Evolutionary conservation across 2,797 vertebrate species (phyloP).

Genomic region (Coranthus polyacanthus): DNA sequence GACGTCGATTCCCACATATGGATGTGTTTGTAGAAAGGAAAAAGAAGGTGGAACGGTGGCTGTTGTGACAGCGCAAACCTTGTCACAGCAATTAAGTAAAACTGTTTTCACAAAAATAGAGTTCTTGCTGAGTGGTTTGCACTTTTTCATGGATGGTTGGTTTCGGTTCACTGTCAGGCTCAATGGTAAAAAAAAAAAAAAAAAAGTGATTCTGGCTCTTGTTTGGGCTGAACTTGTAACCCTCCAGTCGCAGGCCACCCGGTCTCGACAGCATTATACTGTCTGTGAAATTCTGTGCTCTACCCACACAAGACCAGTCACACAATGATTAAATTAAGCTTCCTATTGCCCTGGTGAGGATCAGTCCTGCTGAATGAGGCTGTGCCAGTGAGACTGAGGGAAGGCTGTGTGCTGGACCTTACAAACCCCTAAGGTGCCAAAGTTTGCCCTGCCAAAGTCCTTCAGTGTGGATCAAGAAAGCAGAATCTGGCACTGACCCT

Average conservation of each 20-base stretch:
- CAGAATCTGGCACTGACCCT: conserved; percentile 47
- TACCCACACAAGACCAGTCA: conserved; percentile 32
- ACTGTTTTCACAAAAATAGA: conserved; percentile 49
- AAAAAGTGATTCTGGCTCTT: conserved; percentile 22
- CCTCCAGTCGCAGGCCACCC: conserved; percentile 43
- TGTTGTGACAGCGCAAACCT: conserved; percentile 40
- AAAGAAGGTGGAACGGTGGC: conserved; percentile 40
- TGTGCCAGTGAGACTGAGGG: conserved; percentile 32
- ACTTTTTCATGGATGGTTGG: too few relatives aligned
- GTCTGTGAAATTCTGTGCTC: conserved; percentile 37
- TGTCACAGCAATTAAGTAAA: conserved; percentile 51
- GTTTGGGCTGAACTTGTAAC: conserved; percentile 51
- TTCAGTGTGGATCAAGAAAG: conserved; percentile 31
- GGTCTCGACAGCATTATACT: conserved; percentile 17
- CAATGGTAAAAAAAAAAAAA: not conserved
- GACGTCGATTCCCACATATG: too few relatives aligned
- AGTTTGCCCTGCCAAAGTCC: conserved; percentile 22
- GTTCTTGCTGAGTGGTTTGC: too few relatives aligned
- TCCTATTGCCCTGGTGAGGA: conserved; percentile 32
- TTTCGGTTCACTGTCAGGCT: too few relatives aligned
- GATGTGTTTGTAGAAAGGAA: conserved; percentile 48
- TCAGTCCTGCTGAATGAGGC: conserved; percentile 31
- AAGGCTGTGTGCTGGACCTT: conserved; percentile 23
- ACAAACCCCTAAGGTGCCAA: conserved; percentile 15
- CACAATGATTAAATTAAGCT: conserved; percentile 43